Percentiles rank a stretch among this genome's conserved stretches.
Conservation (phyloP, 2,888 invertebrate species). For the Papilio demoleus region DNA sequence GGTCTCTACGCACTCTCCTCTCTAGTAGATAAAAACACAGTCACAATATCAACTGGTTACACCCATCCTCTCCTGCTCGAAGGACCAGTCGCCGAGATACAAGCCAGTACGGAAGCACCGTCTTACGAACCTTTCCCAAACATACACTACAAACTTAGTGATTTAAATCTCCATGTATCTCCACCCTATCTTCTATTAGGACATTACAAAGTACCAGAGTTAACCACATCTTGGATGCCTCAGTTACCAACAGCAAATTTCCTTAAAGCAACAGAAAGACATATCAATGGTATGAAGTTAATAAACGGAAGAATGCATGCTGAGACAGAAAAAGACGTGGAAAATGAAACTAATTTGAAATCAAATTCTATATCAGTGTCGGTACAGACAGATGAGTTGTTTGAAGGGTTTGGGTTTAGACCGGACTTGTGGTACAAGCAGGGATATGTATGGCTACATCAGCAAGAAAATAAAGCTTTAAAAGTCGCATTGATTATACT, state of each 20-base stretch:
- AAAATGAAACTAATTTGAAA: slow-evolving; percentile 75
- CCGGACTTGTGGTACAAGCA: slow-evolving; percentile 74
- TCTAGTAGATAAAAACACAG: slow-evolving; percentile 94
- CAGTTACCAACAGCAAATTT: slow-evolving; percentile 68
- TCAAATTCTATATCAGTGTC: slow-evolving; percentile 75
- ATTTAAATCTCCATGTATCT: slow-evolving; percentile 71
- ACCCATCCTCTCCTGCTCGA: slow-evolving; percentile 88
- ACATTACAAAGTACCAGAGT: slow-evolving; percentile 88
- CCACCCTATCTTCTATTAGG: slow-evolving; percentile 83
- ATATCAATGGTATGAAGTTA: slow-evolving; percentile 61
- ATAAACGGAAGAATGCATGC: slow-evolving; percentile 74
- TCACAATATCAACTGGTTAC: slow-evolving; percentile 90
- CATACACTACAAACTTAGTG: slow-evolving; percentile 74
- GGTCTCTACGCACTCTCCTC: slow-evolving; percentile 97
- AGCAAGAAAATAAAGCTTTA: slow-evolving; percentile 89
- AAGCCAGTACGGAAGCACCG: slow-evolving; percentile 56
- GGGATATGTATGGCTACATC: slow-evolving; percentile 86
- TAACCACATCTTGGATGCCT: slow-evolving; percentile 77
- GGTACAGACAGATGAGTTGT: slow-evolving; percentile 84
- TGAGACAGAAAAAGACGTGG: slow-evolving; percentile 65
- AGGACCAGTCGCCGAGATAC: slow-evolving; percentile 83
- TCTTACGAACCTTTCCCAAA: slow-evolving; percentile 80
- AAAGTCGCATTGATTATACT: slow-evolving; percentile 88
- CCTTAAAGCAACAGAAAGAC: slow-evolving; percentile 57
- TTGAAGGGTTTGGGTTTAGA: slow-evolving; percentile 70